Conservation (phyloP, 1,140 invertebrate genomes). For the Pogonus chalceus region DNA sequence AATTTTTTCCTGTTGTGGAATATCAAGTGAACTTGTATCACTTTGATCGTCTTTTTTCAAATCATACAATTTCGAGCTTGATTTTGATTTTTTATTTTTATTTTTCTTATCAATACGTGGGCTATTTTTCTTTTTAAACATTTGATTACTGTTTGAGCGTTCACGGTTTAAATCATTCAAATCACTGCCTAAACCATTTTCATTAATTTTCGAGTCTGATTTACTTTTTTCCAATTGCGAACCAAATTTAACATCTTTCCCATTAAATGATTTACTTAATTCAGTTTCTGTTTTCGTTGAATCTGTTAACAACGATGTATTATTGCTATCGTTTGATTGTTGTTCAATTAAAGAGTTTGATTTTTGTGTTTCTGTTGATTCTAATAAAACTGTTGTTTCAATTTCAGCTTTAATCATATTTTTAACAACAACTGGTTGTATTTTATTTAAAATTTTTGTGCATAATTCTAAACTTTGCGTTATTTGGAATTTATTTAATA, state of each 20-base stretch:
- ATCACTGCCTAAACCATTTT: conserved; percentile 40
- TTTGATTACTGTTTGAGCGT: conserved; percentile 36
- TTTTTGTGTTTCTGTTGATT: background rate
- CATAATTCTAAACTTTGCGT: conserved; percentile 55
- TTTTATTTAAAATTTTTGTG: conserved; percentile 65
- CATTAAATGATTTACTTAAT: background rate
- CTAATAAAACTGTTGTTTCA: background rate
- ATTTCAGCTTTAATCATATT: conserved; percentile 7
- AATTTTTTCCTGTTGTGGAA: background rate
- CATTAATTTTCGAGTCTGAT: conserved; percentile 53
- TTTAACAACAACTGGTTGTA: conserved; percentile 48
- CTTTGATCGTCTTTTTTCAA: conserved; percentile 37
- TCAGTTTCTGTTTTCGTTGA: background rate
- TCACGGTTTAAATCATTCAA: conserved; percentile 25
- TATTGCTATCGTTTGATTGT: background rate
- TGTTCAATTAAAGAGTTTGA: background rate
- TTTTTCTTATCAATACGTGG: conserved; percentile 41
- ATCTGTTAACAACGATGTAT: background rate
- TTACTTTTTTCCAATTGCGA: conserved; percentile 49
- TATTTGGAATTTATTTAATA: conserved; percentile 52
- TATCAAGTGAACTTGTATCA: background rate
- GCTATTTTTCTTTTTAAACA: conserved; percentile 35
- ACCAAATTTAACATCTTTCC: conserved; percentile 10
- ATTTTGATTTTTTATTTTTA: conserved; percentile 43
- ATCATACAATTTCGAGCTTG: conserved; percentile 41